Conservation (phyloP, 2,888 invertebrate genomes). For the Dryobota labecula region DNA sequence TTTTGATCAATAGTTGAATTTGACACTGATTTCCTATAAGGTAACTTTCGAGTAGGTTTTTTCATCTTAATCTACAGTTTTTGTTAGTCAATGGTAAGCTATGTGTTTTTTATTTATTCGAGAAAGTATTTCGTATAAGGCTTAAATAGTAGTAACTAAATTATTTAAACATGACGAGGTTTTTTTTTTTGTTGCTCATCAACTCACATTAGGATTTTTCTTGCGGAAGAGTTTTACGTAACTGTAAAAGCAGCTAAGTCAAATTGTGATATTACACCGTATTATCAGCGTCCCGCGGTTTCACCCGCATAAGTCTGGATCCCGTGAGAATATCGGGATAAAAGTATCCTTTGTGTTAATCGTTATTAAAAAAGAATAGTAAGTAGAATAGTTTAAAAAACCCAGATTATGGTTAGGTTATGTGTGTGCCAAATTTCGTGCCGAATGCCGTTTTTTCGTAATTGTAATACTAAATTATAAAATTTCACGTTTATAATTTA, state of each 20-base stretch:
- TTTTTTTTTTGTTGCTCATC: not conserved
- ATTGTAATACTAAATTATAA: no score
- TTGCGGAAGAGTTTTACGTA: not conserved
- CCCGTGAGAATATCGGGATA: no score
- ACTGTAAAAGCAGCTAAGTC: no score
- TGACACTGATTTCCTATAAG: slow-evolving; percentile 26
- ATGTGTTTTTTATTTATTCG: not conserved
- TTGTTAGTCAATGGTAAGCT: not conserved
- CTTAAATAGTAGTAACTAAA: not conserved
- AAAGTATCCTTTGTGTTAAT: no score
- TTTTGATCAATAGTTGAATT: slow-evolving; percentile 4
- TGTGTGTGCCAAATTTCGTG: no score
- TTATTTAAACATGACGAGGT: not conserved
- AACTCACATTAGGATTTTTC: not conserved
- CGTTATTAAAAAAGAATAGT: no score
- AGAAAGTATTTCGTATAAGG: slow-evolving; percentile 2
- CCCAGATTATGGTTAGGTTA: no score
- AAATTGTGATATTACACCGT: not conserved
- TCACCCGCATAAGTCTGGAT: no score
- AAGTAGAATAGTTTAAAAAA: no score
- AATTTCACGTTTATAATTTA: no score
- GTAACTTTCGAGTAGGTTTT: slow-evolving; percentile 32
- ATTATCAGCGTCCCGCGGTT: no score
- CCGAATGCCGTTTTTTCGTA: no score
- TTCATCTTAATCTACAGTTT: slow-evolving; percentile 6